Evolutionary conservation across 2,797 vertebrate species (phyloP).

Genomic region (Heterohyrax brucei): DNA sequence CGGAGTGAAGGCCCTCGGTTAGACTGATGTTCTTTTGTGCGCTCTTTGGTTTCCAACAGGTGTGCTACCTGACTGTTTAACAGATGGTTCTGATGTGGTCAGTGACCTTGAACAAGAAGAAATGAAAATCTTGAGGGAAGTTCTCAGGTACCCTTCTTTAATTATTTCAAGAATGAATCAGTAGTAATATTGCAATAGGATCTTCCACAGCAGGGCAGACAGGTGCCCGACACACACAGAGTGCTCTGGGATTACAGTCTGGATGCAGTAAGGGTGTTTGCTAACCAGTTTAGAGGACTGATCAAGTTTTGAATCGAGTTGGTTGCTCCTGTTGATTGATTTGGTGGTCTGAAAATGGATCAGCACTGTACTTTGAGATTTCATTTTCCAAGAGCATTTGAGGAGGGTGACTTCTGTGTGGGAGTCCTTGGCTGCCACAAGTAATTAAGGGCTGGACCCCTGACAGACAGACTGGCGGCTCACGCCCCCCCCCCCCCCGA

Average conservation of each 20-base stretch:
- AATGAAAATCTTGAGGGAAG: slow-evolving; percentile 97
- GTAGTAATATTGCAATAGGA: slow-evolving; percentile 41
- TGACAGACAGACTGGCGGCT: background rate
- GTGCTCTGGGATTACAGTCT: slow-evolving; percentile 34
- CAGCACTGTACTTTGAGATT: slow-evolving; percentile 25
- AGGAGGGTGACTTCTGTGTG: background rate
- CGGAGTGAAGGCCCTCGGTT: slow-evolving; percentile 66
- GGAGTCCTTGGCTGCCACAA: background rate
- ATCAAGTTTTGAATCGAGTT: slow-evolving; percentile 27
- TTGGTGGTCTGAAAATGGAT: slow-evolving; percentile 20
- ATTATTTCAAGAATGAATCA: slow-evolving; percentile 56
- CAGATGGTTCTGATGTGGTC: slow-evolving; percentile 96
- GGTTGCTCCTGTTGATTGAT: slow-evolving; percentile 48
- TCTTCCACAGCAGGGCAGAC: background rate
- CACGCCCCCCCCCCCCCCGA: background rate
- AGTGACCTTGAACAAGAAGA: slow-evolving; percentile 97
- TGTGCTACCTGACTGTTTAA: slow-evolving; percentile 97
- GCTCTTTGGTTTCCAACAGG: slow-evolving; percentile 90
- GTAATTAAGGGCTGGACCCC: background rate
- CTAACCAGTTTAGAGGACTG: slow-evolving; percentile 18
- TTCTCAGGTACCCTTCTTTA: slow-evolving; percentile 93
- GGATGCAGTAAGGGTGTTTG: slow-evolving; percentile 15
- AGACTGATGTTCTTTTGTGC: slow-evolving; percentile 70
- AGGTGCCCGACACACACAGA: slow-evolving; percentile 1
- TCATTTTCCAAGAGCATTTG: slow-evolving; percentile 59